Base-by-base conservation (phyloP, 2,888 invertebrate species). In the Spodoptera littoralis region DNA sequence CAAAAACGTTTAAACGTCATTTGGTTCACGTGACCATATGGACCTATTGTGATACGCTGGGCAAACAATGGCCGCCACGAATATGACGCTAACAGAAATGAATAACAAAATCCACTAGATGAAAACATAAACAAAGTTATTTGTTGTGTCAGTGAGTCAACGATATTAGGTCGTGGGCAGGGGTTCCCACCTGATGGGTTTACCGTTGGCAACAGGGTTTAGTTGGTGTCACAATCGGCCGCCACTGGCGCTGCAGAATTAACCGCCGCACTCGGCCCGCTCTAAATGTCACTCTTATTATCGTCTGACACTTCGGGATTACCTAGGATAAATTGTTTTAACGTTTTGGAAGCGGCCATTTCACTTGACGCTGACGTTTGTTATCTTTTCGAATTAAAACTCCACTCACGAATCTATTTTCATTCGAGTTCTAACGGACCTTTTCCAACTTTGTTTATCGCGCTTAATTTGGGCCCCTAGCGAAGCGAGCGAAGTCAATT, bases 201-300 rank as follows among this genome's bases (percentile, higher is more conserved):
- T 91, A 91, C 88, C 84, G 87, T 84, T 89, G 90, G 90, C 91
- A 91, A 89, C 90, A 88, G 90, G 92, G 90, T 90, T 94, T 93
- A 93, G 90, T 90, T 85, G 80, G 80, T 91, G 93, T 93, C 93
- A 94, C 92, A 93, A 92, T 90, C 88, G 90, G 89, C 84, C 90
- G 85, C 85, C 86, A 86, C 87, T 86, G 86, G 88, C 88, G 80
- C 90, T 91, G 89, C 90, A 90, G 93, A 93, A 93, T 94, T 93
- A 94, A 92, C 92, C 90, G 84, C 86, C 88, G 86, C 87, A 74
- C 68, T 82, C 82, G 83, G 87, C 80, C 84, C 86, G 90, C 90
- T 92, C 90, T 87, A 92, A 94, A 92, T 92, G 94, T 94, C 94
- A 94, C 92, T 94, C 92, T 93, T 94, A 94, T 94, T 93, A 94